Evolutionary conservation across 2,797 vertebrate species (phyloP), one percentile per base, ranked within the genome.

Genomic region (Gallinago solitaria): DNA sequence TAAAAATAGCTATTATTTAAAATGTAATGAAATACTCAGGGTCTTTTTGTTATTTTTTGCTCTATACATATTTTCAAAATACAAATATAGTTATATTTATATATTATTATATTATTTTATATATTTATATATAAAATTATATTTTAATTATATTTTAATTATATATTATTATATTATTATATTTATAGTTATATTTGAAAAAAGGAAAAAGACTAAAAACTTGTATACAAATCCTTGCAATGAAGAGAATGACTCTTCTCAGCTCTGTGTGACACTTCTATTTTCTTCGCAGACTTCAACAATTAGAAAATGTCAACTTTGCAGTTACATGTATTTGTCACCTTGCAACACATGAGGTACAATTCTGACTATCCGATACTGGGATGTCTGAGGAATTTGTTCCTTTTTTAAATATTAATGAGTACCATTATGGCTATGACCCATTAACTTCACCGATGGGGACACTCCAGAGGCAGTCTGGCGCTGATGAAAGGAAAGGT

Each of bases 401-500:
- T 92, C 24, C 18, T 45, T 77, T 83, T 85, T 92, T 87, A 32
- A 90, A 81, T 79, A 68, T 57, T 92, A 79, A 81, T 54, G 48
- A 82, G 39, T 25, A 43, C 37, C 30, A 51, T 64, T 17, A 64
- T 65, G 57, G 41, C 47, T 95, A n/a, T 71, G 70, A 93, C 23
- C 33, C 50, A 82, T 37, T 77, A 77, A 81, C 64, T 85, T 89
- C 6, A 1, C 59, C 67, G 93, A 35, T 13, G 20, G 93, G 69
- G 30, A 79, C 7, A 28, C 60, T 45, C 35, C 33, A 32, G 64
- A 84, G 71, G 50, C 1, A 12, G 73, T 9, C 9, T 23, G 64
- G 47, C 85, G 89, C 92, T 95, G 75, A 97, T 95, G 78, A 95
- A 89, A 94, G 84, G 21, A 53, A 81, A 39, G 2, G 1, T 16